Base-by-base conservation (phyloP, 2,888 invertebrate genomes). In the Nemurella pictetii region DNA sequence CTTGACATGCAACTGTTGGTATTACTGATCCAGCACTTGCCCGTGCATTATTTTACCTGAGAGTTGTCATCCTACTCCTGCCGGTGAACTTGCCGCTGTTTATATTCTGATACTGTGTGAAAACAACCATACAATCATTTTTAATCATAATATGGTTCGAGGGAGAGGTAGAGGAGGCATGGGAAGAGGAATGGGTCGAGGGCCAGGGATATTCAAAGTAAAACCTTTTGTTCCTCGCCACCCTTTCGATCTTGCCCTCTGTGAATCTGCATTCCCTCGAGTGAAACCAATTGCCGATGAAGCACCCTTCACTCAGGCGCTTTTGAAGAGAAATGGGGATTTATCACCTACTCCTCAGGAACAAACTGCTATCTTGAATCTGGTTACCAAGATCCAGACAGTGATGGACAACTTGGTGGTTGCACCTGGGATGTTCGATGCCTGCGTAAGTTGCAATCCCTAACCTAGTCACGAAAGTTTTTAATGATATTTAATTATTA, bases 391-490 rank as follows among this genome's bases (percentile, higher is more conserved):
- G 91, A 94, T 99, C n/a, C 98, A 98, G 90, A 95, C 95, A 0
- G 97, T 98, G 30, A 91, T 99, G 84, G 99, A 99, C 89, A 98
- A 97, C 90, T 91, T 99, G 27, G 97, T 99, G 15, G 96, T 99
- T 0, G 96, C 98, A 0, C 98, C 99, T 0, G 98, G 97, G 32
- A 95, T 95, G 86, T 98, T 99, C 89, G 97, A 97, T 89, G 97
- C 98, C 87, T 99, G 98, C 90, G 98, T 98, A 92, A 94, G 96
- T 95, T 80, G n/a, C n/a, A n/a, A 12, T 7, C 25, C 27, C 30
- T 28, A 77, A 77, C 78, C 30, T 77, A 29, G n/a, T n/a, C n/a
- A n/a, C n/a, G n/a, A n/a, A n/a, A 77, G 78, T 15, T 30, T n/a
- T n/a, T n/a, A n/a, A n/a, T n/a, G n/a, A n/a, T n/a, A 73, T 4